These are phyloP conservation scores for Hormaphis cornu DNA, from an alignment of 1,140 invertebrate species.

Conservation along the genomic window DNA sequence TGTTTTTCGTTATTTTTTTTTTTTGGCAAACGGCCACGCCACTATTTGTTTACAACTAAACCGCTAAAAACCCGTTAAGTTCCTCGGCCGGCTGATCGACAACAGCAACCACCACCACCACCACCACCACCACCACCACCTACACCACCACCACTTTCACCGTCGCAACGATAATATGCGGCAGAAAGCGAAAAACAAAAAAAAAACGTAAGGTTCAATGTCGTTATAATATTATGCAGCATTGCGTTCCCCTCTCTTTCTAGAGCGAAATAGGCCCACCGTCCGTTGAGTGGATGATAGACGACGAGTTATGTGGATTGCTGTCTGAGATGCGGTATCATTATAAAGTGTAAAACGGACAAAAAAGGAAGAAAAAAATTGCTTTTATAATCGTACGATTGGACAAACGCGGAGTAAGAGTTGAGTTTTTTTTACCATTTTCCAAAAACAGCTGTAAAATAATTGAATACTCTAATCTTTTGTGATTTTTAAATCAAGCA, in stretches of 20 bases:
- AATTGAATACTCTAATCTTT: too few relatives aligned
- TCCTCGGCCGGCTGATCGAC: not conserved
- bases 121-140: slow-evolving; percentile 10
- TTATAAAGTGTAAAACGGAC: too few relatives aligned
- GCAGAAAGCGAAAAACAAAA: slow-evolving; percentile 18
- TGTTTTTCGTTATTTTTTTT: not conserved
- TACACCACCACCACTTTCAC: slow-evolving; percentile 28
- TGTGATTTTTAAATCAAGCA: too few relatives aligned
- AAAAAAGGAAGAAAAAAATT: too few relatives aligned
- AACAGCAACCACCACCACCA: not conserved
- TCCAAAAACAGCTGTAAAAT: too few relatives aligned
- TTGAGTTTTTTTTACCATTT: too few relatives aligned
- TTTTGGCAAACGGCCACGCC: not conserved
- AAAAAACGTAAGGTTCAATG: slow-evolving; percentile 10
- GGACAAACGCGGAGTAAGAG: too few relatives aligned
- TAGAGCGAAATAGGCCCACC: too few relatives aligned
- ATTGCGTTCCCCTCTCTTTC: not conserved
- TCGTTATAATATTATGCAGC: not conserved
- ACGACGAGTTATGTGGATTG: too few relatives aligned
- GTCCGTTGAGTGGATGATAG: too few relatives aligned
- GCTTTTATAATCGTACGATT: too few relatives aligned
- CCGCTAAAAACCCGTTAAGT: slow-evolving; percentile 23
- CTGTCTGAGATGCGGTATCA: too few relatives aligned
- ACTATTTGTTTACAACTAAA: slow-evolving; percentile 20
- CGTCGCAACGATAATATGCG: not conserved